Conservation (phyloP, 2,888 invertebrate genomes). For the Acrobasis suavella region DNA sequence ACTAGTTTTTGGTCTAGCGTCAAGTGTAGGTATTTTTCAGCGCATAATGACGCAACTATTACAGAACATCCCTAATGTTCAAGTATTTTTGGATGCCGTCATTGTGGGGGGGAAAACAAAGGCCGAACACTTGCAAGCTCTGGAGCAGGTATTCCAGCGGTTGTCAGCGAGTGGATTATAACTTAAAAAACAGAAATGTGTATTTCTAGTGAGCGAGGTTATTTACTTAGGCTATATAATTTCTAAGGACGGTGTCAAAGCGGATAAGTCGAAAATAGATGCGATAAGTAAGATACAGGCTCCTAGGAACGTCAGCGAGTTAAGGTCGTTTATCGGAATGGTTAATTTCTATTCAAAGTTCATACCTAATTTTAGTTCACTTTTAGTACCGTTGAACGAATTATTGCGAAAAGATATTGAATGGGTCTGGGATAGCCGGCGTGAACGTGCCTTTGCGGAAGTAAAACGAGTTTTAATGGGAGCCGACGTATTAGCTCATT, state of each 20-base stretch:
- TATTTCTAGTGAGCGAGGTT: neutral
- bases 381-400: constrained; percentile 11
- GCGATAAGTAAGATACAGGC: neutral
- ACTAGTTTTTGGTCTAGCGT: constrained; percentile 23
- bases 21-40: constrained; percentile 28
- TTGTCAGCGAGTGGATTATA: neutral
- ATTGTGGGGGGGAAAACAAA: constrained; percentile 15
- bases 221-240: neutral
- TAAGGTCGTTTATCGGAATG: neutral
- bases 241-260: constrained; percentile 1
- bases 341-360: constrained; percentile 8
- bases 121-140: constrained; percentile 1
- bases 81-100: constrained; percentile 23
- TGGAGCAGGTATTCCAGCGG: neutral
- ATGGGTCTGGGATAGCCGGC: constrained; percentile 11
- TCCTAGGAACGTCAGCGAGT: neutral
- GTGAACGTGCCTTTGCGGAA: neutral
- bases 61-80: constrained; percentile 18
- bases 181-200: neutral
- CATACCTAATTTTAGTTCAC: constrained; percentile 12
- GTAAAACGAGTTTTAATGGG: neutral
- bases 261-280: neutral
- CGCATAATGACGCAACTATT: constrained; percentile 25
- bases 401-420: constrained; percentile 14
- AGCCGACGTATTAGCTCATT: neutral